A percentile compares a stretch with the other conserved stretches of the same genome.
Evolutionary conservation across 2,797 vertebrate genomes (phyloP).

Genomic region (Haliaeetus vocifer): DNA sequence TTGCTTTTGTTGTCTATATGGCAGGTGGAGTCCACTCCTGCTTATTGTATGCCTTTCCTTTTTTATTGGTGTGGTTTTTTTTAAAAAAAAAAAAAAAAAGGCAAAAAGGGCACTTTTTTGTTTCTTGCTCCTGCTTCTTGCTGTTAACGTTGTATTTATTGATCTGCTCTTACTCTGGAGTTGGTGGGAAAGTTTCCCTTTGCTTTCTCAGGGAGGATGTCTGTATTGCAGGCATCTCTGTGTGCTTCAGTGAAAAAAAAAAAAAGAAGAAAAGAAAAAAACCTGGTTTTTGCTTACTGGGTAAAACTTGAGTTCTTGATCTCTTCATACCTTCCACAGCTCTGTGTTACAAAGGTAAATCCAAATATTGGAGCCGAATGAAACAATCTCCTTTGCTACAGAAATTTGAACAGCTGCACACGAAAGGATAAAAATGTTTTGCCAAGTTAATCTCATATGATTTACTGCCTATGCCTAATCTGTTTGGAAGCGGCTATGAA

Average conservation of each 20-base stretch:
- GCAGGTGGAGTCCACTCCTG: background rate
- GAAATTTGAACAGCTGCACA: slow-evolving; percentile 46
- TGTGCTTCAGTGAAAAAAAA: background rate
- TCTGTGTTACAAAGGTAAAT: background rate
- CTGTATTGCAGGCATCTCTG: background rate
- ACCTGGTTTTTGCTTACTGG: background rate
- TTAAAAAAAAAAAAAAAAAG: background rate
- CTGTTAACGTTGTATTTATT: background rate
- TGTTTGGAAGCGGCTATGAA: slow-evolving; percentile 37
- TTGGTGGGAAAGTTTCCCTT: background rate
- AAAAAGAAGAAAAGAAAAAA: background rate
- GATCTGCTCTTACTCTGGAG: background rate
- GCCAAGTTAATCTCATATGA: slow-evolving; percentile 51
- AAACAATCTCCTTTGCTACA: background rate
- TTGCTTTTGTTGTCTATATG: background rate
- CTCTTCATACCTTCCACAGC: background rate
- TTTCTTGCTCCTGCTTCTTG: background rate
- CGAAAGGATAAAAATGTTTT: slow-evolving; percentile 42
- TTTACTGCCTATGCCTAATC: slow-evolving; percentile 49
- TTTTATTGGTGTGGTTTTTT: background rate
- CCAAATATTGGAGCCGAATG: background rate
- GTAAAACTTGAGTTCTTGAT: background rate
- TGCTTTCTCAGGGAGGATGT: background rate
- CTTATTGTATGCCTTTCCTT: background rate
- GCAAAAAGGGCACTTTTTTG: background rate